Evolutionary conservation across 1,140 invertebrate genomes (phyloP).

Genomic region (Lethocerus indicus): DNA sequence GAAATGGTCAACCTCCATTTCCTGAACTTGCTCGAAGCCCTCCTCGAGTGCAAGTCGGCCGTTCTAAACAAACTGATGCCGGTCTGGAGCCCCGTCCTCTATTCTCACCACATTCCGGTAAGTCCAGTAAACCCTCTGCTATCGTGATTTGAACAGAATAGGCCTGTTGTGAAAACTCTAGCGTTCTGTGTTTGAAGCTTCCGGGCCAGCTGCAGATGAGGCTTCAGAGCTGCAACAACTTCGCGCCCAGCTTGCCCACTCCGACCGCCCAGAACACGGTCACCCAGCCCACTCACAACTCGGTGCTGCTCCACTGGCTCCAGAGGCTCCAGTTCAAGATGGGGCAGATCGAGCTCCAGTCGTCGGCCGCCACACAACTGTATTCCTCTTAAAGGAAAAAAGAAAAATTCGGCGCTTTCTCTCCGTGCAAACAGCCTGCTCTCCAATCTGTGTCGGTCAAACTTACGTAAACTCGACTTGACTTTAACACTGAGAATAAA

Average conservation of each 20-base stretch:
- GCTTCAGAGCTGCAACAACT: constrained; percentile 75
- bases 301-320: constrained; percentile 60
- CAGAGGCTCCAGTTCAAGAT: constrained; percentile 93
- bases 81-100: constrained; percentile 79
- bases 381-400: constrained; percentile 47
- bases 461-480: no score
- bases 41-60: constrained; percentile 89
- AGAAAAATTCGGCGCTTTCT: no score
- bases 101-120: constrained; percentile 71
- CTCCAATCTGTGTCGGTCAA: no score
- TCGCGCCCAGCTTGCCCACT: constrained; percentile 30
- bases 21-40: constrained; percentile 82
- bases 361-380: constrained; percentile 77
- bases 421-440: no score
- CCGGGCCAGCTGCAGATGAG: constrained; percentile 78
- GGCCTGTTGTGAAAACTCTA: no score
- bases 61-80: constrained; percentile 73
- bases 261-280: background rate
- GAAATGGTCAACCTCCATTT: constrained; percentile 98
- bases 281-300: constrained; percentile 10
- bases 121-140: constrained; percentile 17
- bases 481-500: no score
- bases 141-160: no score
- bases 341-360: constrained; percentile 93
- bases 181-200: no score